phyloP scores from a whole-genome alignment of 1,140 invertebrate species.

The Sipha flava region DNA sequence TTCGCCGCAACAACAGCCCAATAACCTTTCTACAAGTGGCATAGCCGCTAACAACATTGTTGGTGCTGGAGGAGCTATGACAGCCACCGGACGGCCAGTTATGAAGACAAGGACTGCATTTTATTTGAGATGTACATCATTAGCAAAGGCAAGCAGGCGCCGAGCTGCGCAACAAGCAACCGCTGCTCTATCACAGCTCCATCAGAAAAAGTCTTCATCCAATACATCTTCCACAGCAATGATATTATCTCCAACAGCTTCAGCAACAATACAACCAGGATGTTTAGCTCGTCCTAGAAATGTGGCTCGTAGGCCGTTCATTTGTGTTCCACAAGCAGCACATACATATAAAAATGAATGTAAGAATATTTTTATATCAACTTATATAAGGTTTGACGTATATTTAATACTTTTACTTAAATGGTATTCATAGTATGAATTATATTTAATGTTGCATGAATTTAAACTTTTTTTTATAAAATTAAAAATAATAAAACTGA shows the following conservation, averaged over 20 bases:
- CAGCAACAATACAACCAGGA: conserved; percentile 54
- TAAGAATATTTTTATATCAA: conserved; percentile 45
- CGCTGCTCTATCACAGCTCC: not conserved
- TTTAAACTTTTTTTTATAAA: too few species aligned
- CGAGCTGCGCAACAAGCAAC: not conserved
- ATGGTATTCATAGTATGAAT: too few species aligned
- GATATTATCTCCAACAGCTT: not conserved
- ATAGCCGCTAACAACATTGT: not conserved
- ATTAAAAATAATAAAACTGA: too few species aligned
- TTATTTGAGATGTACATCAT: conserved; percentile 79
- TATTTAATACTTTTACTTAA: too few species aligned
- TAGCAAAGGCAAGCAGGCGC: conserved; percentile 76
- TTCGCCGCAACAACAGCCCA: not conserved
- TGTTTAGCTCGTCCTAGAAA: conserved; percentile 74
- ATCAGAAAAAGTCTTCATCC: not conserved
- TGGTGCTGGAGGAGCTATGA: conserved; percentile 44
- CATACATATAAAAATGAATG: conserved; percentile 77
- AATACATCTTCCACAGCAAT: not conserved
- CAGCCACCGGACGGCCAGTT: conserved; percentile 76
- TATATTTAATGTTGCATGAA: too few species aligned
- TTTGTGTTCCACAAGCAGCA: conserved; percentile 64
- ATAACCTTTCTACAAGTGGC: not conserved
- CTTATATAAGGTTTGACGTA: too few species aligned
- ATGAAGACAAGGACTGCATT: conserved; percentile 96
- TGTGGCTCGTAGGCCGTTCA: conserved; percentile 75